Base-by-base conservation (phyloP, 2,113 vertebrate genomes). In the Notothenia rossii region DNA sequence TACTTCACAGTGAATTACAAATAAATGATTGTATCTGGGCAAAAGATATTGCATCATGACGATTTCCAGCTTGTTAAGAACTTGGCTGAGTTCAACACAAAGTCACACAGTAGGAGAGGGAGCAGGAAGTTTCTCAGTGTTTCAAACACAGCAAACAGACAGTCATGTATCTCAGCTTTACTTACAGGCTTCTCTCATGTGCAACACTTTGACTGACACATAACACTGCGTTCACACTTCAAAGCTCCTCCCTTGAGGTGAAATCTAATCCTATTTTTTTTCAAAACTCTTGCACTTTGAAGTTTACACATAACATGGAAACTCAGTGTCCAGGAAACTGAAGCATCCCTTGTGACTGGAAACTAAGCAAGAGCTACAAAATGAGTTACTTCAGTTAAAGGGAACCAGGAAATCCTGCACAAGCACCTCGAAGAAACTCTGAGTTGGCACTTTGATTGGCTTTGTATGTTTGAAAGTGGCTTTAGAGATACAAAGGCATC, bases 351-450 rank as follows among this genome's bases (percentile, higher is more conserved):
- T 48, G 58, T 45, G 58, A 33, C 17, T 6, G 29, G 13, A 17
- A 66, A 33, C 48, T 15, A 49, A 65, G 14, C 29, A 77, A 8
- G 7, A 46, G 36, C 56, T 61, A 63, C 36, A 36, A 36, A 36
- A 36, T 36, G 14, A 53, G 40, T 58, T 11, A 11, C 6, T 15
- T 51, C 51, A 36, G 67, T 22, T 9, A 43, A 73, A 46, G 62
- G 60, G 20, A 74, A 77, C 36, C 43, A 50, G 58, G 66, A 75
- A n/a, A 77, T 72, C 60, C 61, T 61, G 61, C 54, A 46, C 40
- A 36, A 25, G 6, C 3, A n/a, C 0, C 64, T 69, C 48, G 43
- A 50, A 11, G 49, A 46, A 46, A 20, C 43, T 4, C 20, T 40
- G 59, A 68, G 49, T 68, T 3, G 3, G 54, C 79, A 75, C 51